Base-by-base conservation (phyloP, 2,113 vertebrate species). In the Scomber colias region DNA sequence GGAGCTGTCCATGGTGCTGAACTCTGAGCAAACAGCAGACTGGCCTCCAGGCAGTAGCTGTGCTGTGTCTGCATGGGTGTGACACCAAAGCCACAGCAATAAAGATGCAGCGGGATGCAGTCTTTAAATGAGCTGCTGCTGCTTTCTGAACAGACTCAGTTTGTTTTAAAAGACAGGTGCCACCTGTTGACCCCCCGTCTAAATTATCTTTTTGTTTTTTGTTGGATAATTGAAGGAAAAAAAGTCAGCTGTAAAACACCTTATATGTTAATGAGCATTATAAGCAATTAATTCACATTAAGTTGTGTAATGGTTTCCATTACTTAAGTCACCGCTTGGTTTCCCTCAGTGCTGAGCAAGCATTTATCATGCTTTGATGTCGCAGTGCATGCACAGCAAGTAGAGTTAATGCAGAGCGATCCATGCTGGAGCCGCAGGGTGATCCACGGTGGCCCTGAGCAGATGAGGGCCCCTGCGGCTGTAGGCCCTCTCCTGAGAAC, bases 1-100 rank as follows among this genome's bases (percentile, higher is more conserved):
- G 74, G 78, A 57, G 66, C 92, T 94, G 72, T 94, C 93, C 91
- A 73, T 40, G 86, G 91, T 92, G 74, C 91, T 93, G 91, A 93
- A 91, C 76, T 80, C 70, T 19, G 31, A 77, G 59, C 63, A 54
- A 54, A 24, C 65, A 48, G 55, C 54, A 48, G 64, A 3, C 61
- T 53, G 63, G 35, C 65, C 56, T 73, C 70, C 6, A 71, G 68
- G 64, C 74, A 24, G 59, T 55, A 31, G 70, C 72, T 77, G 15
- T 54, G 48, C 15, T 49, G 48, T 49, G 24, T 40, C 30, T 70
- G 72, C 79, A 82, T 83, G 87, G 86, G 90, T 75, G 89, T 91
- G 86, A 79, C 83, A n/a, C 24, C 68, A 71, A 66, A 65, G 35
- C 69, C n/a, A 19, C 7, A 6, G 46, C 62, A 50, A 9, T 54